phyloP scores from a whole-genome alignment of 2,797 vertebrate species.

The Lindbergichthys nudifrons region DNA sequence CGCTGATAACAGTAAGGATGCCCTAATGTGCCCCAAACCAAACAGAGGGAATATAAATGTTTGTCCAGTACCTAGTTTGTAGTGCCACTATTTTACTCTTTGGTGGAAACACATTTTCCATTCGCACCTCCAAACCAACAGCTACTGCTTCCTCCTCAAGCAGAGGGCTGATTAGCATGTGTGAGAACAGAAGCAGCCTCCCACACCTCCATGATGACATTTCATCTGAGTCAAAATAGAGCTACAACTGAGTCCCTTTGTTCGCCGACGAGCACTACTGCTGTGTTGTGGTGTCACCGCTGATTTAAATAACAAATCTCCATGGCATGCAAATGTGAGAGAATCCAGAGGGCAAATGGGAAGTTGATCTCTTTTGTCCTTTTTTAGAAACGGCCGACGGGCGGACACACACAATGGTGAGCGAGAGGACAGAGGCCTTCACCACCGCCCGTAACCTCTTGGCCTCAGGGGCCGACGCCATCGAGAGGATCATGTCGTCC shows the following conservation, averaged over 20 bases:
- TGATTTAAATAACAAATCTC: constrained; percentile 34
- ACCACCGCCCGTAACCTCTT: constrained; percentile 96
- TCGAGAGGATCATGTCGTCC: constrained; percentile 99
- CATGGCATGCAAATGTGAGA: background rate
- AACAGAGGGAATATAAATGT: background rate
- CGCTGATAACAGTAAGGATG: constrained; percentile 91
- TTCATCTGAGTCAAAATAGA: constrained; percentile 33
- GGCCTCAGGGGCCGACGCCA: constrained; percentile 95
- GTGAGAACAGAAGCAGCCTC: constrained; percentile 42
- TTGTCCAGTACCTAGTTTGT: background rate
- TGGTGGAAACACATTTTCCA: constrained; percentile 4
- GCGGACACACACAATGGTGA: constrained; percentile 93
- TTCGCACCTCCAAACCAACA: constrained; percentile 31
- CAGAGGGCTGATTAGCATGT: constrained; percentile 34
- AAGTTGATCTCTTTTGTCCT: background rate
- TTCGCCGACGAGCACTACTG: background rate
- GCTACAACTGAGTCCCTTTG: constrained; percentile 17
- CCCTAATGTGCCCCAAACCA: too few relatives aligned
- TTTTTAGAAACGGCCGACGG: constrained; percentile 90
- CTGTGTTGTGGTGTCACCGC: background rate
- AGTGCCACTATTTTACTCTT: background rate
- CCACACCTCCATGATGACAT: constrained; percentile 39
- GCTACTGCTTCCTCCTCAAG: constrained; percentile 26
- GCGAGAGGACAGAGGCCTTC: constrained; percentile 97
- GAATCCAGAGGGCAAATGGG: too few relatives aligned